Evolutionary conservation across 1,140 invertebrate genomes (phyloP).

Genomic region (Caenorhabditis briggsae): DNA sequence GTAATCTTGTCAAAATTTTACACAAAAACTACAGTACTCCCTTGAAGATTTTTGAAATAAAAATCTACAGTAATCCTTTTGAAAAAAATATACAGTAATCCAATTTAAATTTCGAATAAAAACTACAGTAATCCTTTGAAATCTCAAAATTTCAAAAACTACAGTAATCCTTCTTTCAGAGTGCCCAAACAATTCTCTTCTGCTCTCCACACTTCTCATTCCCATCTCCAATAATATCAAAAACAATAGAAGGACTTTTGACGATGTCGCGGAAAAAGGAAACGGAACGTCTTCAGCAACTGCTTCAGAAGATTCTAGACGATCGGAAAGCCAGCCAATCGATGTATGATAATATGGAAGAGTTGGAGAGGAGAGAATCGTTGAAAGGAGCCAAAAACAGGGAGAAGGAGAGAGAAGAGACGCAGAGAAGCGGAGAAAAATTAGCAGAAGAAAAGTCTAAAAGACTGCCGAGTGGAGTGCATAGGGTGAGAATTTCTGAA

Average conservation of each 20-base stretch:
- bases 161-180: not conserved
- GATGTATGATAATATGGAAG: constrained; percentile 50
- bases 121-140: not conserved
- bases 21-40: too few relatives aligned
- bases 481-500: constrained; percentile 28
- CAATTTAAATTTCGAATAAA: too few relatives aligned
- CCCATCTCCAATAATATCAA: not conserved
- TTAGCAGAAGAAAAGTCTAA: not conserved
- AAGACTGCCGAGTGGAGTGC: constrained; percentile 34
- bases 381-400: not conserved
- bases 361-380: not conserved
- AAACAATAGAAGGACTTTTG: constrained; percentile 12
- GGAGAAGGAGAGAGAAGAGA: not conserved
- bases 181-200: constrained; percentile 11
- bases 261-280: constrained; percentile 15
- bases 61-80: too few relatives aligned
- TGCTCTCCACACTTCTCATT: not conserved
- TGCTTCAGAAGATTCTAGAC: constrained; percentile 8
- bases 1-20: too few relatives aligned
- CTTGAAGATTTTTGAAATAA: too few relatives aligned
- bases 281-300: constrained; percentile 12
- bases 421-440: not conserved
- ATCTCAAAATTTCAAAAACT: not conserved
- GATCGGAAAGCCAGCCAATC: constrained; percentile 11
- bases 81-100: too few relatives aligned